These are phyloP conservation scores for Paradoxurus hermaphroditus DNA, from an alignment of 2,113 vertebrate species.

Conservation along the genomic window DNA sequence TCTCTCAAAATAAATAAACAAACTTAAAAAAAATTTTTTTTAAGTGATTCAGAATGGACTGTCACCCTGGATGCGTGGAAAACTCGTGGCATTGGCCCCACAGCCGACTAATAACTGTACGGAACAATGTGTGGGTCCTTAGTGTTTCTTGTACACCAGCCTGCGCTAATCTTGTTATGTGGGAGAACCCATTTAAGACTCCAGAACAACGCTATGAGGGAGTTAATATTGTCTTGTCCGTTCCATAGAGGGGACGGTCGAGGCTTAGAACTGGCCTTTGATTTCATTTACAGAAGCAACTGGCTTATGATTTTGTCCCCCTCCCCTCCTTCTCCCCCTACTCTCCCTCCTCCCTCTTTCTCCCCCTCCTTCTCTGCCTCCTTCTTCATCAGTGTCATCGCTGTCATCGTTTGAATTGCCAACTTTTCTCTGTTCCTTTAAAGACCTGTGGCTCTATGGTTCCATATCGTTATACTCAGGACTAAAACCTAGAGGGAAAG, in stretches of 20 bases:
- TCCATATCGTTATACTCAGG: neutral
- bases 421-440: neutral
- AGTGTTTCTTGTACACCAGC: neutral
- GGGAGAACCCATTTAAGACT: neutral
- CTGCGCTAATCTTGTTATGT: neutral
- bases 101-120: neutral
- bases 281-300: constrained; percentile 11
- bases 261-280: neutral
- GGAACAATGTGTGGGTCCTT: neutral
- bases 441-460: neutral
- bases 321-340: too few species aligned
- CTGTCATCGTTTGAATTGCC: neutral
- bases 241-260: neutral
- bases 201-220: neutral
- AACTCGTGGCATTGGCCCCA: neutral
- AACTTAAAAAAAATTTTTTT: too few species aligned
- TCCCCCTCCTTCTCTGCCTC: neutral
- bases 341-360: neutral
- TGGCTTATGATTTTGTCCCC: neutral
- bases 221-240: neutral
- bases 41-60: neutral
- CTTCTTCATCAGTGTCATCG: too few species aligned
- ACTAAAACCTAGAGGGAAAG: neutral
- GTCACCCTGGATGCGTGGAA: neutral
- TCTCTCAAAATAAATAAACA: too few species aligned